phyloP scores from a whole-genome alignment of 2,113 vertebrate species.

The Ornithorhynchus anatinus region DNA sequence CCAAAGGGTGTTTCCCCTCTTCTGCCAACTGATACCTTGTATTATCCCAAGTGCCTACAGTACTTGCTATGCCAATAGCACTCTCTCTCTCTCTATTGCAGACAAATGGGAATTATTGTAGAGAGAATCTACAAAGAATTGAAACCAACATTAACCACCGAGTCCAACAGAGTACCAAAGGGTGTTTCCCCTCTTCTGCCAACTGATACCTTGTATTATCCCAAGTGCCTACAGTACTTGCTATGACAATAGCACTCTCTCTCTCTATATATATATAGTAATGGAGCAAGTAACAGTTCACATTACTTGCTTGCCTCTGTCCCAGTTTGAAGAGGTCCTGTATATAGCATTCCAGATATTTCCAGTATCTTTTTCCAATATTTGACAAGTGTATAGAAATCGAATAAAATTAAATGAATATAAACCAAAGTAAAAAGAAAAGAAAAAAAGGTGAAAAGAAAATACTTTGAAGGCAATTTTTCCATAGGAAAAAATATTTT shows the following conservation, averaged over 20 bases:
- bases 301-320: accelerated
- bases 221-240: no score
- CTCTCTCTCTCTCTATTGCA: background rate
- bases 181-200: background rate
- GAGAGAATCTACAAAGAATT: no score
- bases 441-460: constrained; percentile 40
- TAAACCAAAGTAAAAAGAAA: background rate
- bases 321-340: background rate
- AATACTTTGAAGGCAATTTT: constrained; percentile 69
- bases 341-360: background rate
- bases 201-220: background rate
- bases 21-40: background rate
- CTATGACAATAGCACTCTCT: no score
- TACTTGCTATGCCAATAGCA: no score
- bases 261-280: no score
- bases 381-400: background rate
- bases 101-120: constrained; percentile 11
- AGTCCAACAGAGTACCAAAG: no score
- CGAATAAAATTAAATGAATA: constrained; percentile 24
- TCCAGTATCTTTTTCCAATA: background rate
- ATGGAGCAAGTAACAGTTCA: no score
- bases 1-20: background rate
- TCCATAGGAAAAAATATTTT: constrained; percentile 99
- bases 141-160: no score
- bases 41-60: no score